These are phyloP conservation scores for Samia ricini DNA, from an alignment of 1,140 invertebrate genomes.

Conservation along the genomic window DNA sequence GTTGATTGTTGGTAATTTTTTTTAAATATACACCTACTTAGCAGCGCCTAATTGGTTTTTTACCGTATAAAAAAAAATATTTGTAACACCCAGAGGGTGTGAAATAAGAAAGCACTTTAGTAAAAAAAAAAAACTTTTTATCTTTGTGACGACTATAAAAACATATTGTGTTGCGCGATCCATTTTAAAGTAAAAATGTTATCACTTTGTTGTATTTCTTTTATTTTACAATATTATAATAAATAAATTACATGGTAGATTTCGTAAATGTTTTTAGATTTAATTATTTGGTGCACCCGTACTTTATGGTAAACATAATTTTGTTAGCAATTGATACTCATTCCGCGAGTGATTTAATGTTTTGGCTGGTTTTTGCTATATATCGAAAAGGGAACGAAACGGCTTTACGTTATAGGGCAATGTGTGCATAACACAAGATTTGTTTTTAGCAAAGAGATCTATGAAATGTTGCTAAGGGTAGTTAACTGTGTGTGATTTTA, in stretches of 20 bases:
- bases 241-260: too few species aligned
- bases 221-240: background rate
- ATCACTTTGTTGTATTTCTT: background rate
- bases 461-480: too few species aligned
- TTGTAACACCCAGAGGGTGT: constrained; percentile 61
- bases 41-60: constrained; percentile 70
- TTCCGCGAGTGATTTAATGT: too few species aligned
- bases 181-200: background rate
- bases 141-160: constrained; percentile 21
- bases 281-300: constrained; percentile 48
- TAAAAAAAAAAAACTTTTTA: constrained; percentile 54
- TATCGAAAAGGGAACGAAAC: too few species aligned
- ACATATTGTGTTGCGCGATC: background rate
- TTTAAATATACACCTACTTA: constrained; percentile 59
- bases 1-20: constrained; percentile 71
- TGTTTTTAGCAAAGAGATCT: too few species aligned
- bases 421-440: too few species aligned
- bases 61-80: too few species aligned
- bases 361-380: too few species aligned
- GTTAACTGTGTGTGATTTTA: too few species aligned
- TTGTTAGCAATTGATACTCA: constrained; percentile 36
- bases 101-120: constrained; percentile 70
- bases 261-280: constrained; percentile 36
- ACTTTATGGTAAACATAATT: constrained; percentile 44
- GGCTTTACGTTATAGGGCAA: too few species aligned